A percentile compares a stretch with the other conserved stretches of the same genome.
Conservation (phyloP, 1,140 invertebrate genomes). For the Platyura marginata region DNA sequence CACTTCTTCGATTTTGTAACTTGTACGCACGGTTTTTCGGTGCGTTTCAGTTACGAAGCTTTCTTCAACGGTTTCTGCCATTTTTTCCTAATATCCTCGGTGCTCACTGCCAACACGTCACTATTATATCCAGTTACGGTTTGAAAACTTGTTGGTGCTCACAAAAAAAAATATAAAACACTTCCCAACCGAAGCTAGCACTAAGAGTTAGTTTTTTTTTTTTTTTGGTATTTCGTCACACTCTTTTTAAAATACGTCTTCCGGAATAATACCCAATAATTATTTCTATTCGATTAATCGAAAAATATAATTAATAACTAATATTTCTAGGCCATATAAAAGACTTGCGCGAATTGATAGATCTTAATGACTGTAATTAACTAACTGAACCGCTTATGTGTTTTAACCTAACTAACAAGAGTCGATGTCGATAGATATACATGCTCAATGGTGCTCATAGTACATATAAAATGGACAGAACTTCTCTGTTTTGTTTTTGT, state of each 20-base stretch:
- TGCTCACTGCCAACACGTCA: background rate
- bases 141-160: too few species aligned
- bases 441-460: too few species aligned
- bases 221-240: too few species aligned
- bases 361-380: slow-evolving; percentile 1
- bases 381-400: slow-evolving; percentile 1
- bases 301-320: background rate
- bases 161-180: too few species aligned
- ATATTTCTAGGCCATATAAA: background rate
- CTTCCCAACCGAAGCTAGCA: too few species aligned
- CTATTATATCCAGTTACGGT: background rate
- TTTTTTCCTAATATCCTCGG: background rate
- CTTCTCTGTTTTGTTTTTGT: background rate
- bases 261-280: too few species aligned
- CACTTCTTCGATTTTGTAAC: slow-evolving; percentile 34
- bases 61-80: slow-evolving; percentile 15
- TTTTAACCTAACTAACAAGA: slow-evolving; percentile 1
- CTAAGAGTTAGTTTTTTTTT: too few species aligned
- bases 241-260: too few species aligned
- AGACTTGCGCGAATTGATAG: background rate
- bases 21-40: slow-evolving; percentile 31
- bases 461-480: too few species aligned
- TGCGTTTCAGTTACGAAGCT: slow-evolving; percentile 31
- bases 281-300: too few species aligned
- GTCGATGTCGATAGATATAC: background rate